These are phyloP conservation scores for Mechanitis messenoides DNA, from an alignment of 2,888 invertebrate species.

Conservation along the genomic window DNA sequence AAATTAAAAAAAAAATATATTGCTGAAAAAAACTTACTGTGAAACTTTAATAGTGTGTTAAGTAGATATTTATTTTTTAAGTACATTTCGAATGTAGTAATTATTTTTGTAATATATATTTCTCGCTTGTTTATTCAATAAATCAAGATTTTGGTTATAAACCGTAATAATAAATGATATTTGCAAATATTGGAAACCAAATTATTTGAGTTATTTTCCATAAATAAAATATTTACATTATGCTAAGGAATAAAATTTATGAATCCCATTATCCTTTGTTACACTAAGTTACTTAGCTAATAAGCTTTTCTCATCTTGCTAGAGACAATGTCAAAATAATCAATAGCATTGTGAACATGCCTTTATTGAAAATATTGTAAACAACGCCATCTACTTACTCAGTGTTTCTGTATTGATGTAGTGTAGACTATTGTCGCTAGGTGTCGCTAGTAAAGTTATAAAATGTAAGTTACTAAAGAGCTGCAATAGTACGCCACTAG, in stretches of 20 bases:
- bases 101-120: no score
- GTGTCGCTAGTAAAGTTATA: conserved; percentile 32
- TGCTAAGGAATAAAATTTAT: conserved; percentile 4
- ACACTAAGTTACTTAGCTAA: conserved; percentile 15
- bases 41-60: no score
- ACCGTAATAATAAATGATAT: no score
- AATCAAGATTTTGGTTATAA: no score
- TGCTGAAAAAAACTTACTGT: no score
- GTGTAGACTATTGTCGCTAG: conserved; percentile 31
- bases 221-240: conserved; percentile 1
- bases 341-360: conserved; percentile 23
- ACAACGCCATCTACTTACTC: conserved; percentile 54
- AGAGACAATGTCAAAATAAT: conserved; percentile 25
- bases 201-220: background rate
- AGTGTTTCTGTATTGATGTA: conserved; percentile 17
- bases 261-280: conserved; percentile 6
- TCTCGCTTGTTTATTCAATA: no score
- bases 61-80: no score
- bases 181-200: no score
- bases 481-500: conserved; percentile 34
- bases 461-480: conserved; percentile 12
- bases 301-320: conserved; percentile 21
- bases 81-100: no score
- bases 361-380: conserved; percentile 22
- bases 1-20: no score